Base-by-base conservation (phyloP, 2,888 invertebrate species). In the Cotesia congregata region DNA sequence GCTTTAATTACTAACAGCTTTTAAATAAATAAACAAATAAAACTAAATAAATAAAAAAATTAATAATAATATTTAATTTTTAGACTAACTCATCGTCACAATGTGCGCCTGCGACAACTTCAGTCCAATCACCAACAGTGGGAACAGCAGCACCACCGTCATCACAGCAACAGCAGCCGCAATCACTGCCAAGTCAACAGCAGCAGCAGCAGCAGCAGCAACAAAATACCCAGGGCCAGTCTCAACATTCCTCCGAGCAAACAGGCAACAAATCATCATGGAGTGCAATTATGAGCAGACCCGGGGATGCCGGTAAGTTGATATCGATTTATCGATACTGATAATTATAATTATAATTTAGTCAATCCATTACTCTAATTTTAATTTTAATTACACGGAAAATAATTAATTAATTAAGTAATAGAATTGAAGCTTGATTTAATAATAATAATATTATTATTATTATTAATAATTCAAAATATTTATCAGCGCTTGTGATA, bases 201-300 rank as follows among this genome's bases (percentile, higher is more conserved):
- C 81, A 86, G 83, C 87, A 89, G 85, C 86, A 86, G 72, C 81
- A 86, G 83, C 87, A 88, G 70, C 88, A 87, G 81, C 83, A 83
- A 76, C 86, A 86, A 82, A 86, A 83, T 83, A 83, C 81, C 30
- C 30, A 30, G 80, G 79, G 86, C 78, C 88, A 87, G 77, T 75
- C 87, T 78, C 81, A 86, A 78, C 88, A 88, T 84, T 81, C 86
- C 81, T 83, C 86, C 79, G 88, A 89, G 12, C 50, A 12, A 80
- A 78, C 82, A 81, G 87, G 85, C 82, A 88, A 84, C 80, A 89
- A 88, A 82, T 88, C 88, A 82, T 87, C 88, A 88, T 89, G 89
- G 89, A 89, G 89, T 79, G 88, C 89, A 79, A 89, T 89, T 81
- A 89, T 89, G 89, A 88, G 87, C 86, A 86, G 86, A 87, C 87